Percentiles rank a stretch among this genome's conserved stretches.
These are phyloP conservation scores for Aptenodytes forsteri DNA, from an alignment of 2,113 vertebrate species.

Conservation along the genomic window DNA sequence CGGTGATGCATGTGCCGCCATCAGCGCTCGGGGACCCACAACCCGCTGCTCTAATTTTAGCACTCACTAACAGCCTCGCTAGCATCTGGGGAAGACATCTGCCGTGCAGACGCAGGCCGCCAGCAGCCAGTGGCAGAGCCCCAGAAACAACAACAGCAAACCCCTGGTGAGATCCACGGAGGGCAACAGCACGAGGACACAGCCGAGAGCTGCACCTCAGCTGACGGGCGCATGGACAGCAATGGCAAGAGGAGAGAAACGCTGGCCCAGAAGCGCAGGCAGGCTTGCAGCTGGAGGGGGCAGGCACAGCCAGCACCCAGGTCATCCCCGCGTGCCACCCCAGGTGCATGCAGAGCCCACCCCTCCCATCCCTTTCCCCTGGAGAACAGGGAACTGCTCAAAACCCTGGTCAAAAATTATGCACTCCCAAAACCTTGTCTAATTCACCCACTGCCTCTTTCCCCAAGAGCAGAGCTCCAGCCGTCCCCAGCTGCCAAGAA, in stretches of 20 bases:
- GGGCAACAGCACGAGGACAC: not conserved
- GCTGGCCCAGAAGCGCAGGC: not conserved
- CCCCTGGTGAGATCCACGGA: not conserved
- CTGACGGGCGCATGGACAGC: rapidly evolving
- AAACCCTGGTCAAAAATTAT: not conserved
- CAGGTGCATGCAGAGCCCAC: not conserved
- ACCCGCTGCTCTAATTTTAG: not conserved
- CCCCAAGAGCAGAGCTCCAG: not conserved
- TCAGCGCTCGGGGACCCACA: rapidly evolving
- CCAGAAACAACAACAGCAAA: not conserved
- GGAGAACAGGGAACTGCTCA: not conserved
- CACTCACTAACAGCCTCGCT: not conserved
- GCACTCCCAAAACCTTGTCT: not conserved
- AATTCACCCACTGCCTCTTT: not conserved
- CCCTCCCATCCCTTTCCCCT: not conserved
- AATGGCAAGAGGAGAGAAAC: rapidly evolving
- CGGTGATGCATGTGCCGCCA: rapidly evolving
- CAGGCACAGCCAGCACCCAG: not conserved
- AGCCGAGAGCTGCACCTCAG: not conserved
- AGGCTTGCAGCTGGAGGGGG: not conserved
- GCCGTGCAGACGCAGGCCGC: not conserved
- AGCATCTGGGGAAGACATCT: not conserved
- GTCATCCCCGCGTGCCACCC: rapidly evolving
- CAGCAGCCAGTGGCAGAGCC: not conserved
- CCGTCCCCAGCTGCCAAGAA: not conserved